Evolutionary conservation across 1,140 invertebrate species (phyloP).

Genomic region (Colletes latitarsis): DNA sequence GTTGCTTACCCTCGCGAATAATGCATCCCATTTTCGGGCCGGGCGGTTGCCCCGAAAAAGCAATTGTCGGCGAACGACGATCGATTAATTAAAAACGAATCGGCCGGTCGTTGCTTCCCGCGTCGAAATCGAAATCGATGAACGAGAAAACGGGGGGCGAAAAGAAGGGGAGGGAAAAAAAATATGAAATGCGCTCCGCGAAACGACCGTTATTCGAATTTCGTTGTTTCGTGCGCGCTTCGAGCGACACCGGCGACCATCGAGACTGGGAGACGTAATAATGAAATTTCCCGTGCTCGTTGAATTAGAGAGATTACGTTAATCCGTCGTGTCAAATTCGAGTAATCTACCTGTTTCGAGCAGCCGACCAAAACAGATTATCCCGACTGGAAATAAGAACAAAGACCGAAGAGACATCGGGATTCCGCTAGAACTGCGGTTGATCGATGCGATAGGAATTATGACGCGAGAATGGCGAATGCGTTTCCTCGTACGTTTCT

Average conservation of each 20-base stretch:
- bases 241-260: background rate
- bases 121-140: constrained; percentile 16
- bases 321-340: constrained; percentile 23
- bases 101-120: background rate
- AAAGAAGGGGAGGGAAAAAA: background rate
- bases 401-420: background rate
- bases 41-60: background rate
- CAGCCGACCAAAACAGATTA: constrained; percentile 11
- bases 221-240: background rate
- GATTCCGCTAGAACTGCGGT: background rate
- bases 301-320: constrained; percentile 35
- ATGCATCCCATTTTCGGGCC: background rate
- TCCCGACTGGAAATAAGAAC: constrained; percentile 6
- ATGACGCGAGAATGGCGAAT: background rate
- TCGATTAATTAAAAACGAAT: constrained; percentile 26
- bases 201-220: background rate
- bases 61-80: constrained; percentile 5
- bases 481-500: background rate
- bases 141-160: background rate
- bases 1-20: background rate
- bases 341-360: constrained; percentile 15
- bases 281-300: constrained; percentile 10
- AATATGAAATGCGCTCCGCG: background rate
- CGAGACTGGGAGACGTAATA: background rate
- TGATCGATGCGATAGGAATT: background rate